These are phyloP conservation scores for Noctua janthina DNA, from an alignment of 2,888 invertebrate species.

Conservation along the genomic window DNA sequence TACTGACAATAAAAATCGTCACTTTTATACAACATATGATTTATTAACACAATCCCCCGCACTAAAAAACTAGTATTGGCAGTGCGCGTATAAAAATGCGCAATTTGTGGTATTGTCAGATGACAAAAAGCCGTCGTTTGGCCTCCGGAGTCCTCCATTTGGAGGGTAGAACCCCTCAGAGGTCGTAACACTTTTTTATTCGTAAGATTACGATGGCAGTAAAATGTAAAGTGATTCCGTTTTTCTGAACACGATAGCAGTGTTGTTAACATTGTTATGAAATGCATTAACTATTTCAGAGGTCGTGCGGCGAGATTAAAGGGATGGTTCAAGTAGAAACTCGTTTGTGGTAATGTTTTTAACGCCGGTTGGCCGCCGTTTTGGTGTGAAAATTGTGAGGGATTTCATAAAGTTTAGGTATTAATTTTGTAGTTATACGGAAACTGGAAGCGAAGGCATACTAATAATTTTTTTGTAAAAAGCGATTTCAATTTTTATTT, in stretches of 20 bases:
- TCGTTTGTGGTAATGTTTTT: conserved; percentile 16
- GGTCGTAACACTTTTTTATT: conserved; percentile 80
- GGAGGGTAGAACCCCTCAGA: conserved; percentile 68
- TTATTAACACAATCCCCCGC: conserved; percentile 37
- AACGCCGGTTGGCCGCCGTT: not conserved
- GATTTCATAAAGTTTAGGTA: not conserved
- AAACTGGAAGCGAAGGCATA: not conserved
- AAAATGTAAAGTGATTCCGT: conserved; percentile 82
- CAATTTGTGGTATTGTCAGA: conserved; percentile 81
- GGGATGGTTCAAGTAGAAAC: not conserved
- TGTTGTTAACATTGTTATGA: conserved; percentile 65
- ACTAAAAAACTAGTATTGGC: conserved; percentile 47
- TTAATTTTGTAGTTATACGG: not conserved
- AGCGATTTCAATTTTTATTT: not conserved
- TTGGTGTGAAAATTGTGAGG: not conserved
- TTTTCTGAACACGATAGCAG: conserved; percentile 67
- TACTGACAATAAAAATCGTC: not conserved
- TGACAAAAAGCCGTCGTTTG: conserved; percentile 83
- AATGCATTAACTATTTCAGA: conserved; percentile 44
- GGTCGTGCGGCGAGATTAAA: conserved; percentile 20
- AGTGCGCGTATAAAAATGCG: conserved; percentile 66
- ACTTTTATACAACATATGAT: conserved; percentile 38
- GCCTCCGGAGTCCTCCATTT: conserved; percentile 70
- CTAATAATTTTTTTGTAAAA: not conserved
- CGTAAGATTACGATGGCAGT: conserved; percentile 79